Evolutionary conservation across 2,888 invertebrate genomes (phyloP).

Genomic region (Silvanus unidentatus): DNA sequence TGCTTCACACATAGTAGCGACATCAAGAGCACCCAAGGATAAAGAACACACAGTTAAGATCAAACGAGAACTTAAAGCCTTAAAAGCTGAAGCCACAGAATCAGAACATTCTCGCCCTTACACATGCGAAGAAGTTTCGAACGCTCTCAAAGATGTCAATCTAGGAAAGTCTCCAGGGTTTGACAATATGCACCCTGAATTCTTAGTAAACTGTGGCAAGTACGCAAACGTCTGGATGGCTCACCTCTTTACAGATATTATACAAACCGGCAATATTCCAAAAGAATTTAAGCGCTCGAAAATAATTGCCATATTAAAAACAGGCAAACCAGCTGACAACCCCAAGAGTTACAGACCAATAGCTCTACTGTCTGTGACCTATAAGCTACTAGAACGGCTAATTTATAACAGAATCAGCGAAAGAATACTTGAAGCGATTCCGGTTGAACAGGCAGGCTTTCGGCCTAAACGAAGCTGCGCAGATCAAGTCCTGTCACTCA

Average conservation of each 20-base stretch:
- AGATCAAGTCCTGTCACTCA: conserved; percentile 19
- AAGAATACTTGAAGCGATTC: conserved; percentile 1
- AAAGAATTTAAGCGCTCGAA: conserved; percentile 4
- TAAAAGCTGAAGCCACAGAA: conserved; percentile 7
- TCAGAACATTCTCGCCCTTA: conserved; percentile 7
- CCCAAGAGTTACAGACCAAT: conserved; percentile 1
- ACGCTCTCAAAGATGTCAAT: conserved; percentile 7
- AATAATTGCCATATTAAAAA: conserved; percentile 8
- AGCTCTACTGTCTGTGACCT: not conserved
- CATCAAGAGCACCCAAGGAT: too few species aligned
- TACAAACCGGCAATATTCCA: too few species aligned
- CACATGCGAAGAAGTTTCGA: conserved; percentile 4
- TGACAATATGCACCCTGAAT: too few species aligned
- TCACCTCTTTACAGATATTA: too few species aligned
- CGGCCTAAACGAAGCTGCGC: conserved; percentile 14
- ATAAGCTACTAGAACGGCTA: not conserved
- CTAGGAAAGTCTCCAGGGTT: too few species aligned
- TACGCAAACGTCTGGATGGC: too few species aligned
- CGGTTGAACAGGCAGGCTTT: conserved; percentile 21
- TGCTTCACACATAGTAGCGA: too few species aligned
- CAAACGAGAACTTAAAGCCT: conserved; percentile 1
- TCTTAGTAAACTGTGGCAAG: too few species aligned
- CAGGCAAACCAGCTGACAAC: conserved; percentile 1
- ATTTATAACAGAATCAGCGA: not conserved
- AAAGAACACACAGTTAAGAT: not conserved